phyloP scores from a whole-genome alignment of 2,888 invertebrate genomes.

The Spicauda simplicius region DNA sequence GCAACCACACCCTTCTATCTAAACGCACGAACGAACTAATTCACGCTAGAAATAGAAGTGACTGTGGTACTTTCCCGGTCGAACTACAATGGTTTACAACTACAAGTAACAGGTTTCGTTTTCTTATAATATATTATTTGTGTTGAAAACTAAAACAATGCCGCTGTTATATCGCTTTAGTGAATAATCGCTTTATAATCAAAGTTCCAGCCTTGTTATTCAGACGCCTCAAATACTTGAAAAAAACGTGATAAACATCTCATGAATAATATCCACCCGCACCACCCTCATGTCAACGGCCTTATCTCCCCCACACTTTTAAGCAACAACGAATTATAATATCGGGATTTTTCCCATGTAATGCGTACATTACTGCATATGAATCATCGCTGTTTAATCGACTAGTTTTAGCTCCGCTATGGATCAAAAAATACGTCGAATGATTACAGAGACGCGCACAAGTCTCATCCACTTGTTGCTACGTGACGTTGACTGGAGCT shows the following conservation, averaged over 20 bases:
- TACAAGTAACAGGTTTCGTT: no score
- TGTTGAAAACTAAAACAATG: not conserved
- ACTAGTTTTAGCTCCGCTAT: conserved; percentile 1
- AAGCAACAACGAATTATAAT: not conserved
- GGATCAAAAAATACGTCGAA: conserved; percentile 4
- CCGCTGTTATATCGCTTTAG: not conserved
- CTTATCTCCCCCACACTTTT: not conserved
- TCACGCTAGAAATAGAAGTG: no score
- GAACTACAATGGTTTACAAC: no score
- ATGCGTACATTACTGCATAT: conserved; percentile 3
- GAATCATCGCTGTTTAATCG: not conserved
- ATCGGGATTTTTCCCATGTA: not conserved
- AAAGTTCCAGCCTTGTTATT: conserved; percentile 11
- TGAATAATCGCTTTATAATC: not conserved
- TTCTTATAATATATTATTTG: no score
- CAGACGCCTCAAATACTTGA: conserved; percentile 11
- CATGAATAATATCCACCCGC: conserved; percentile 15
- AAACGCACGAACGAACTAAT: no score
- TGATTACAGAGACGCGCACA: not conserved
- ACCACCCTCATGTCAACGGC: conserved; percentile 10
- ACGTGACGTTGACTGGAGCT: conserved; percentile 25
- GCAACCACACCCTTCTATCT: no score
- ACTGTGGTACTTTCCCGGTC: no score
- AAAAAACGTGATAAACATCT: conserved; percentile 25
- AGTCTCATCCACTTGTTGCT: conserved; percentile 42